These are phyloP conservation scores for Buphagus erythrorhynchus DNA, from an alignment of 2,797 vertebrate species.

Conservation along the genomic window DNA sequence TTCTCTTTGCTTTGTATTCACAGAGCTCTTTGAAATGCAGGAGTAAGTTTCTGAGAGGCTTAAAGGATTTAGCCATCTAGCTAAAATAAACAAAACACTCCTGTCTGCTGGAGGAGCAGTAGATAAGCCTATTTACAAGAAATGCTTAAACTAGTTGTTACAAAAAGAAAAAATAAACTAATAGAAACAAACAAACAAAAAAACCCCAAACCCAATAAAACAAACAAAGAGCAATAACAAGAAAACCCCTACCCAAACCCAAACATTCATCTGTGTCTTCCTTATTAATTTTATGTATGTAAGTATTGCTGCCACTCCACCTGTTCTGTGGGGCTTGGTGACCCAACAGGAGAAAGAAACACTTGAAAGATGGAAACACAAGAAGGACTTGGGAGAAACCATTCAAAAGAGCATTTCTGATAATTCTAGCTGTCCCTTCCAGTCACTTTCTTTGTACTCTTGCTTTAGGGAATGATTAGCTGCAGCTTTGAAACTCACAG, in stretches of 20 bases:
- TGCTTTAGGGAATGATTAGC: background rate
- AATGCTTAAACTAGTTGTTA: background rate
- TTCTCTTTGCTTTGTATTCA: background rate
- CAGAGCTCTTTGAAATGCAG: conserved; percentile 1
- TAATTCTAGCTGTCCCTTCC: background rate
- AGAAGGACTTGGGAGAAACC: background rate
- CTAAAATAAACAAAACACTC: conserved; percentile 16
- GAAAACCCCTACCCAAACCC: background rate
- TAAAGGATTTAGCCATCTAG: conserved; percentile 6
- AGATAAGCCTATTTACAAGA: background rate
- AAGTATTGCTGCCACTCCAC: background rate
- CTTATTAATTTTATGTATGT: background rate
- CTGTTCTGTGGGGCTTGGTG: background rate
- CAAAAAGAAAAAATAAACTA: background rate
- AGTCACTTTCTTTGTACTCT: background rate
- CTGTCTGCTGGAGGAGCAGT: background rate
- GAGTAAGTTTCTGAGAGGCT: conserved; percentile 9
- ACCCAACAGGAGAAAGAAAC: background rate
- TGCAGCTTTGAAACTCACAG: background rate
- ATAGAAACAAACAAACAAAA: background rate
- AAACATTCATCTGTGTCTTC: background rate
- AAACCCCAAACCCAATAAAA: background rate
- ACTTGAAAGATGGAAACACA: background rate
- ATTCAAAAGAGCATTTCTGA: background rate
- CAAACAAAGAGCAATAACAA: background rate